phyloP scores from a whole-genome alignment of 2,797 vertebrate genomes.

The Buceros bicornis region DNA sequence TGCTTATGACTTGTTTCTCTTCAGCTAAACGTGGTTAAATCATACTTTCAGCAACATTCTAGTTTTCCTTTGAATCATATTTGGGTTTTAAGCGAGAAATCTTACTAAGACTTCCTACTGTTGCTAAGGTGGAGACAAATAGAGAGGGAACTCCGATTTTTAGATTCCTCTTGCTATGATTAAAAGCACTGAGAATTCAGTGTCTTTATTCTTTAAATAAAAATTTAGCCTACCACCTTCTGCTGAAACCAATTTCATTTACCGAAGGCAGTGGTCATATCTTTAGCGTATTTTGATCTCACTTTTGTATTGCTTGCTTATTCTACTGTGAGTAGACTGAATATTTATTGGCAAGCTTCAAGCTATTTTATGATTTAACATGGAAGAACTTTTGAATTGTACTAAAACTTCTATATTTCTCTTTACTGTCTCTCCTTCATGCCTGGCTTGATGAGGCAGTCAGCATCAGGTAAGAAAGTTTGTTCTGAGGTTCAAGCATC shows the following conservation, averaged over 20 bases:
- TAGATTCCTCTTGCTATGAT: not conserved
- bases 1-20: not conserved
- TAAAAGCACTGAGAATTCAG: not conserved
- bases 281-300: not conserved
- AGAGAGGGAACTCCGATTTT: constrained; percentile 33
- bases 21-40: not conserved
- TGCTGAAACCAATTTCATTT: not conserved
- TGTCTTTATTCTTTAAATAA: not conserved
- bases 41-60: constrained; percentile 1
- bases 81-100: constrained; percentile 40
- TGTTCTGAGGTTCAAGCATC: constrained; percentile 14
- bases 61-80: constrained; percentile 42
- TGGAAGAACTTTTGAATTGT: constrained; percentile 14
- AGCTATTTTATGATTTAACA: not conserved
- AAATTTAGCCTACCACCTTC: not conserved
- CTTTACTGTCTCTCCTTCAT: constrained; percentile 86
- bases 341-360: not conserved
- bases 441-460: constrained; percentile 89
- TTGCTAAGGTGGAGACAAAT: constrained; percentile 15
- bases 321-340: not conserved
- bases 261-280: not conserved
- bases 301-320: not conserved
- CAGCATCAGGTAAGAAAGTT: constrained; percentile 89
- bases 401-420: constrained; percentile 78
- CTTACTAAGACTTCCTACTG: not conserved